Evolutionary conservation across 2,113 vertebrate genomes (phyloP).

Genomic region (Chaetodon auriga): DNA sequence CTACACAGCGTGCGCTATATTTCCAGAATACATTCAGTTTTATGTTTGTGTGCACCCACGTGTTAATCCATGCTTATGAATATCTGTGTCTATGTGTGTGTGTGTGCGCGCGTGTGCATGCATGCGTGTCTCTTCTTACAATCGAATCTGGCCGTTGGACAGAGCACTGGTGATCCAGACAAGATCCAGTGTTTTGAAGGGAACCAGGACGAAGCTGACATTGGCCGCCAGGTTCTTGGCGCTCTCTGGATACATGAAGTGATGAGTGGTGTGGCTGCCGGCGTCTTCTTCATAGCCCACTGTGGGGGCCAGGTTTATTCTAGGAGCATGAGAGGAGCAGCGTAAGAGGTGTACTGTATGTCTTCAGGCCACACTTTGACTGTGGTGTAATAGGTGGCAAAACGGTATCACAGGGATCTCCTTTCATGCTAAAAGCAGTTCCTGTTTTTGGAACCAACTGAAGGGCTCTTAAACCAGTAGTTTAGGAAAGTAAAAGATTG

Average conservation of each 20-base stretch:
- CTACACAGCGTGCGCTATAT: neutral
- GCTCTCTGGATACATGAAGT: constrained; percentile 99
- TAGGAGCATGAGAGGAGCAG: constrained; percentile 57
- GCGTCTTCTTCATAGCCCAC: constrained; percentile 96
- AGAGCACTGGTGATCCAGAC: constrained; percentile 98
- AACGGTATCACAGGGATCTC: neutral
- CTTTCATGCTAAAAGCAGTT: neutral
- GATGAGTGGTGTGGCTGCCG: constrained; percentile 94
- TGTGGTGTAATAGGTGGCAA: neutral
- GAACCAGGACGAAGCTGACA: constrained; percentile 96
- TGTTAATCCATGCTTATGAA: constrained; percentile 27
- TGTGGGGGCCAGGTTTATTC: constrained; percentile 98
- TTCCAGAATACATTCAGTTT: neutral
- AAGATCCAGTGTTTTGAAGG: constrained; percentile 98
- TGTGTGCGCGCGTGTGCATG: neutral
- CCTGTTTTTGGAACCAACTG: neutral
- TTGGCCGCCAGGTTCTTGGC: constrained; percentile 97
- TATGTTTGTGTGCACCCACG: neutral
- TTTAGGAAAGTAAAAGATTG: neutral
- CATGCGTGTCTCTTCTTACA: constrained; percentile 84
- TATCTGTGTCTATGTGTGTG: constrained; percentile 13
- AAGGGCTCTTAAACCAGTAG: neutral
- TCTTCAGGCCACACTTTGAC: neutral
- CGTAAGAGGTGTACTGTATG: neutral
- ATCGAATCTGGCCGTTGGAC: constrained; percentile 96